phyloP scores from a whole-genome alignment of 2,888 invertebrate genomes.

The Coleophora deauratella region DNA sequence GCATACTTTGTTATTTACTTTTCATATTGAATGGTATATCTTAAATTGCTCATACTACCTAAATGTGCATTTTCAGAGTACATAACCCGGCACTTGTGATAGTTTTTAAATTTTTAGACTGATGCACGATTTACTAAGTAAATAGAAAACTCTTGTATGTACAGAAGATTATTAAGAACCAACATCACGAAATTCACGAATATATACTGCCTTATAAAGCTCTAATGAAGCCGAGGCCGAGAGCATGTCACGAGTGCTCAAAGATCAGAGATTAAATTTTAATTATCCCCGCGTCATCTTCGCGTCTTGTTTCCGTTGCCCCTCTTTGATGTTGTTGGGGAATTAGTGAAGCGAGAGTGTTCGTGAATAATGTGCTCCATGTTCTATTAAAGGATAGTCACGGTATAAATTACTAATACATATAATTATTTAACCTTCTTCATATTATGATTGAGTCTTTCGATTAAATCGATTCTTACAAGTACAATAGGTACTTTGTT shows the following conservation, averaged over 20 bases:
- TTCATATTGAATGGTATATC: slow-evolving; percentile 30
- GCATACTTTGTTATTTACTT: slow-evolving; percentile 29
- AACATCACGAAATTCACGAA: neutral
- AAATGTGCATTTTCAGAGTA: too few relatives aligned
- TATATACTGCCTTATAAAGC: neutral
- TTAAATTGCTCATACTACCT: slow-evolving; percentile 19
- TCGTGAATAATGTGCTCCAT: slow-evolving; percentile 3
- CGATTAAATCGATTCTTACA: too few relatives aligned
- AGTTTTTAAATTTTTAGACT: too few relatives aligned
- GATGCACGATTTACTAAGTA: too few relatives aligned
- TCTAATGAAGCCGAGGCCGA: neutral
- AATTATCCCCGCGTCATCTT: slow-evolving; percentile 4
- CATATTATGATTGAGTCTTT: too few relatives aligned
- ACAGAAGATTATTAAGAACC: too few relatives aligned
- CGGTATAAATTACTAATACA: too few relatives aligned
- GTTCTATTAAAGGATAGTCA: too few relatives aligned
- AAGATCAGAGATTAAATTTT: slow-evolving; percentile 16
- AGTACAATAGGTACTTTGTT: too few relatives aligned
- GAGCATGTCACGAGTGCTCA: slow-evolving; percentile 10
- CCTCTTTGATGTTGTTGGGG: slow-evolving; percentile 15
- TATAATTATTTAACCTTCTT: too few relatives aligned
- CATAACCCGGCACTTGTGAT: too few relatives aligned
- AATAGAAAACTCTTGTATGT: too few relatives aligned
- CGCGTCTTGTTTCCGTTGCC: slow-evolving; percentile 9
- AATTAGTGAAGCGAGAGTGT: slow-evolving; percentile 3